These are phyloP conservation scores for Sarcophaga carnaria DNA, from an alignment of 2,888 invertebrate species.

Conservation along the genomic window DNA sequence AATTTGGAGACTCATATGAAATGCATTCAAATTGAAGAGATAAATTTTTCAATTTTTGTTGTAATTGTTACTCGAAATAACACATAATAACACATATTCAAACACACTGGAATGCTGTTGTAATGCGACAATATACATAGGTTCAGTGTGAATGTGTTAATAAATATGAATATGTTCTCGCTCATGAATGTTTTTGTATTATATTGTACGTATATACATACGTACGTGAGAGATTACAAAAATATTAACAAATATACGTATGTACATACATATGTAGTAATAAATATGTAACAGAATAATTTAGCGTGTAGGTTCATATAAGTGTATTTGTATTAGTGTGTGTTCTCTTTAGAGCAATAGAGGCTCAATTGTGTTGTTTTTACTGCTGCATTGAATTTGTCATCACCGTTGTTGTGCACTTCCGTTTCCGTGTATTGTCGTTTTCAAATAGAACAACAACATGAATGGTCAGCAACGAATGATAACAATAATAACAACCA, in stretches of 20 bases:
- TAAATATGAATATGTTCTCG: not conserved
- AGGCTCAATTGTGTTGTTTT: constrained; percentile 38
- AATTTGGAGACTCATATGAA: not conserved
- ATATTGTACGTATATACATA: not conserved
- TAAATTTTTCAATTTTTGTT: constrained; percentile 41
- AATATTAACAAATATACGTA: no score
- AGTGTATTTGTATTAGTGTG: no score
- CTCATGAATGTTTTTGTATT: not conserved
- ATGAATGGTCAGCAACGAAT: constrained; percentile 10
- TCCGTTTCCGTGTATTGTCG: constrained; percentile 57
- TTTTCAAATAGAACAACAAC: constrained; percentile 43
- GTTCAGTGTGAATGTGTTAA: not conserved
- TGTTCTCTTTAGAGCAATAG: not conserved
- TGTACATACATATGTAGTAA: no score
- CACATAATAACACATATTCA: no score
- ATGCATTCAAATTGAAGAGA: constrained; percentile 41
- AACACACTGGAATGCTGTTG: not conserved
- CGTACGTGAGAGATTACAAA: no score
- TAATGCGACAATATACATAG: not conserved
- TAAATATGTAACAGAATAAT: not conserved
- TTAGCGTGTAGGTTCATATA: no score
- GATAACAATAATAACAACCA: constrained; percentile 12
- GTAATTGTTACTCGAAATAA: constrained; percentile 4
- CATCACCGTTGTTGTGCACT: constrained; percentile 58
- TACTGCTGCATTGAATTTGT: constrained; percentile 58